Conservation (phyloP, 1,140 invertebrate species). For the Coelopa frigida region DNA sequence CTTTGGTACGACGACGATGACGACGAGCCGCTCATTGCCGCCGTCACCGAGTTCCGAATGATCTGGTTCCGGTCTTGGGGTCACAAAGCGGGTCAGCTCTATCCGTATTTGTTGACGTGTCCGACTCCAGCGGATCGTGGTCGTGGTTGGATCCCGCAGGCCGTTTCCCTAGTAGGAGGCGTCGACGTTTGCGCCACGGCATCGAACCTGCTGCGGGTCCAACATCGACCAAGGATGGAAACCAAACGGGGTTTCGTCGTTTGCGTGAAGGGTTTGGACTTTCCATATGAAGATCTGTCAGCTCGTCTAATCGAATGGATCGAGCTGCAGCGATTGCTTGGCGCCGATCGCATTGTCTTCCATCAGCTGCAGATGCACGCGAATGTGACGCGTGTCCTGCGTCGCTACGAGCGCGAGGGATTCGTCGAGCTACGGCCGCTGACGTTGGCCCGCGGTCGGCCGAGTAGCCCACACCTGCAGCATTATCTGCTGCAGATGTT, state of each 20-base stretch:
- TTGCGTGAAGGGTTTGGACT: constrained; percentile 89
- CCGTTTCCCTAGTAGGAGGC: constrained; percentile 73
- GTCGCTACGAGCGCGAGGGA: constrained; percentile 27
- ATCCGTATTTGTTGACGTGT: constrained; percentile 80
- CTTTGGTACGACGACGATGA: constrained; percentile 77
- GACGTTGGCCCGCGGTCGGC: constrained; percentile 67
- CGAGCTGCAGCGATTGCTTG: constrained; percentile 75
- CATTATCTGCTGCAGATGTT: constrained; percentile 63
- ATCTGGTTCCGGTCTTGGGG: constrained; percentile 88
- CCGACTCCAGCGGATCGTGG: constrained; percentile 66
- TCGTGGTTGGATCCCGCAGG: constrained; percentile 61
- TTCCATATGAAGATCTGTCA: constrained; percentile 80
- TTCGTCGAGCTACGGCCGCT: constrained; percentile 60
- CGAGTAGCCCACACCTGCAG: constrained; percentile 55
- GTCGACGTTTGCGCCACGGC: constrained; percentile 66
- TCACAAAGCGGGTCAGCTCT: constrained; percentile 69
- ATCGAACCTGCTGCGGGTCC: constrained; percentile 73
- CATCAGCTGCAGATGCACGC: constrained; percentile 85
- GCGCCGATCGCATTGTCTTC: constrained; percentile 84
- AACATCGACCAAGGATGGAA: constrained; percentile 52
- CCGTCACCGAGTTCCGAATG: constrained; percentile 75
- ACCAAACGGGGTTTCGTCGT: constrained; percentile 70
- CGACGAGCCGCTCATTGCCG: constrained; percentile 62
- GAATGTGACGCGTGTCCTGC: constrained; percentile 77
- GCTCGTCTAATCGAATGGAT: constrained; percentile 88